Base-by-base conservation (phyloP, 2,888 invertebrate species). In the Drosophila ezoana region DNA sequence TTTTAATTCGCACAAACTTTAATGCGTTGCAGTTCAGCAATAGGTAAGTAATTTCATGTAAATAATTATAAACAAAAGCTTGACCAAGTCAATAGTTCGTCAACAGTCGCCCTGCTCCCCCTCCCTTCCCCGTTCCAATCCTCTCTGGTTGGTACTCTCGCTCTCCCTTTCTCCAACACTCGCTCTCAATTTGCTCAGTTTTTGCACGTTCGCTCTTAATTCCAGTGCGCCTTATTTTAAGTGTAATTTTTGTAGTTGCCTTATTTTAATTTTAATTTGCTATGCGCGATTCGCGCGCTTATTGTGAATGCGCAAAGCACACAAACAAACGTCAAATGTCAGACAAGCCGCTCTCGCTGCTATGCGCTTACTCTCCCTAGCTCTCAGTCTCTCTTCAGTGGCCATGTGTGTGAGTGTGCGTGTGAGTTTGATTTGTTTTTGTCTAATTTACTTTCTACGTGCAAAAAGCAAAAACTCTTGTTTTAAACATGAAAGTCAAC, bases 241-340 rank as follows among this genome's bases (percentile, higher is more conserved):
- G 56, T 54, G 40, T 56, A 38, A 57, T 62, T 76, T 76, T 65
- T 62, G 60, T 79, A 68, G 59, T 66, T 82, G 66, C 43, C 37
- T 64, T 70, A 64, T 80, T 47, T 32, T 80, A 73, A 88, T 86
- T 88, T 75, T 72, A 80, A 83, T 79, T 83, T 77, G 68, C 72
- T 75, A 73, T 86, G 87, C 89, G 83, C 89, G 86, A 75, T 88
- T 83, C 80, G 83, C 83, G 83, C 83, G 80, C 66, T 72, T 80
- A 80, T 79, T 79, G 80, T 79, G 76, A 76, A 76, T 79, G 78
- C 72, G 88, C 88, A 87, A 79, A 82, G 65, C 79, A 69, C 74
- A 81, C 61, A 84, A 81, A 80, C 64, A 72, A 73, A 77, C 83
- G 83, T 77, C 84, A 88, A 88, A 86, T 82, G 83, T 72, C 86